phyloP scores from a whole-genome alignment of 2,888 invertebrate genomes.

The Sipunculus nudus region DNA sequence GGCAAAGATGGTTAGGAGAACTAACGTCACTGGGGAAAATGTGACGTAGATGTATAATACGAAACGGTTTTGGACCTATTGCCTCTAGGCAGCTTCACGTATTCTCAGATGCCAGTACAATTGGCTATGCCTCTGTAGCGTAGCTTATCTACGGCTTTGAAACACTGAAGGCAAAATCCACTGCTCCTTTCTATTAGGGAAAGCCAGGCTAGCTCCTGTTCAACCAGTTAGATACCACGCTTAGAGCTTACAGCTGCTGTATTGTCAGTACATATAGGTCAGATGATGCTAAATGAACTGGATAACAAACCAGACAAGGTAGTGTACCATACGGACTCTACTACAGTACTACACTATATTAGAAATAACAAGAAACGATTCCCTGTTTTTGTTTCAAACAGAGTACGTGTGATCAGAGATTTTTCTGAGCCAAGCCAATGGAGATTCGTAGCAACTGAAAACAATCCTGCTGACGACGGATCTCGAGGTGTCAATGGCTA shows the following conservation, averaged over 20 bases:
- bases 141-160: background rate
- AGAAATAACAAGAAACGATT: slow-evolving; percentile 26
- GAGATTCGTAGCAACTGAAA: slow-evolving; percentile 39
- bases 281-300: slow-evolving; percentile 5
- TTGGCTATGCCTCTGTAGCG: slow-evolving; percentile 1
- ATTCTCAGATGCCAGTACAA: slow-evolving; percentile 1
- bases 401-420: slow-evolving; percentile 36
- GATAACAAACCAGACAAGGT: background rate
- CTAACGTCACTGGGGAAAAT: too few species aligned
- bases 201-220: slow-evolving; percentile 27
- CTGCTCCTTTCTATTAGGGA: slow-evolving; percentile 21
- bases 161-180: slow-evolving; percentile 13
- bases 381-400: slow-evolving; percentile 41
- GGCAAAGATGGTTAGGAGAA: too few species aligned
- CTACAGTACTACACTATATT: background rate
- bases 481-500: too few species aligned
- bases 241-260: slow-evolving; percentile 11
- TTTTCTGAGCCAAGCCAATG: slow-evolving; percentile 23
- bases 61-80: background rate
- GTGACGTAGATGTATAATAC: too few species aligned
- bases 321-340: slow-evolving; percentile 2
- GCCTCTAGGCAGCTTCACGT: background rate
- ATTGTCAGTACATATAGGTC: slow-evolving; percentile 2
- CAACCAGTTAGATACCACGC: slow-evolving; percentile 15
- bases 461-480: too few species aligned